A percentile compares a stretch with the other conserved stretches of the same genome.
These are phyloP conservation scores for Todiramphus chloris DNA, from an alignment of 2,113 vertebrate genomes.

Conservation along the genomic window DNA sequence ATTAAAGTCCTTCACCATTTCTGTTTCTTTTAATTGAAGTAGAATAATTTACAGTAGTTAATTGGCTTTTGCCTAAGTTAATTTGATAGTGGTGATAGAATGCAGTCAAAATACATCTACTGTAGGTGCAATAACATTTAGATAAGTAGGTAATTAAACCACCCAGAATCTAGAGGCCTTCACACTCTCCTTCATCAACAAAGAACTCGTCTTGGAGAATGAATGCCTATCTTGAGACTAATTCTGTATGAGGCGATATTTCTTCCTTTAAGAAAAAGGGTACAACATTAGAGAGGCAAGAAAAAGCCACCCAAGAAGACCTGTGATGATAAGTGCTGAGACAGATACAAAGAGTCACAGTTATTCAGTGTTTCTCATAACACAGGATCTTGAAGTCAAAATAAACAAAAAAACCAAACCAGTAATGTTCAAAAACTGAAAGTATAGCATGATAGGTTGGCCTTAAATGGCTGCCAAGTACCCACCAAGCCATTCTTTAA, in stretches of 20 bases:
- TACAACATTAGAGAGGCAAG: background rate
- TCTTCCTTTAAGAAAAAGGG: background rate
- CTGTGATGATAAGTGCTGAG: background rate
- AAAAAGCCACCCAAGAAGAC: accelerated
- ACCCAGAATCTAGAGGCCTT: background rate
- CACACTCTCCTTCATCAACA: background rate
- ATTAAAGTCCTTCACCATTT: conserved; percentile 60
- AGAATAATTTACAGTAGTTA: conserved; percentile 75
- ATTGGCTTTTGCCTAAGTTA: conserved; percentile 74
- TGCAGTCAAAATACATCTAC: conserved; percentile 43
- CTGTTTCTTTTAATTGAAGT: conserved; percentile 72
- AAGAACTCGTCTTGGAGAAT: background rate
- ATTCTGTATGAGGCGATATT: background rate
- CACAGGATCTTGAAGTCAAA: background rate
- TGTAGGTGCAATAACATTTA: conserved; percentile 49
- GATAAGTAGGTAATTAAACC: conserved; percentile 61
- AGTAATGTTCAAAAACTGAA: background rate
- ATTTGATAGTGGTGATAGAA: conserved; percentile 72
- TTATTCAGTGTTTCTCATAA: background rate
- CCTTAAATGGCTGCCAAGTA: accelerated
- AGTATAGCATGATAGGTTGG: accelerated
- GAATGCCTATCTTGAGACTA: background rate
- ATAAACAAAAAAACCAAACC: background rate
- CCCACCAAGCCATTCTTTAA: background rate
- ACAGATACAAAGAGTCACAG: background rate